Evolutionary conservation across 2,113 vertebrate species (phyloP), one percentile per base, ranked within the genome.

Genomic region (Grantiella picta): DNA sequence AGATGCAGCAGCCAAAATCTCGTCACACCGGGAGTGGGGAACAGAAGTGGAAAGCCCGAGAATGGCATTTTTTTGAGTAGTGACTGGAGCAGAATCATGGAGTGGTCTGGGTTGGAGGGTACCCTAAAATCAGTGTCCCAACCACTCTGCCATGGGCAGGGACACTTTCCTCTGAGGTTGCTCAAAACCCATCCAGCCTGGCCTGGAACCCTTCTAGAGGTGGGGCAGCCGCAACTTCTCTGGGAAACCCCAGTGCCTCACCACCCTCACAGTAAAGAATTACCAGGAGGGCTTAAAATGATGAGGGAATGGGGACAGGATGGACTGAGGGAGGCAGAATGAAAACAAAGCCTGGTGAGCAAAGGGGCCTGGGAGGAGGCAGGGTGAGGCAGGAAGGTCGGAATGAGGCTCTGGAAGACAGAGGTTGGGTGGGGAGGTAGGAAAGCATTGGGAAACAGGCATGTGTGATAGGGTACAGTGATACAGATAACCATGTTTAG

Each of bases 401-500:
- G 54, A 49, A 53, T 49, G 63, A 49, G 47, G 10, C 17, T 68
- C 17, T 47, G 40, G 17, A 42, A 42, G 38, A n/a, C 29, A 69
- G 29, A 40, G 31, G 10, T 20, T 31, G 54, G 29, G 8, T 35
- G 16, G 54, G 25, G 35, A 76, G 29, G 19, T 11, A 69, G 56
- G 35, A 63, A 42, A 56, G 14, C 31, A 5, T 7, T 69, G 49
- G 29, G 35, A 63, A 63, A 18, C 47, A 56, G 8, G 21, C 15
- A 2, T 16, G 40, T 50, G 28, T 14, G 18, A 2, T 44, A 6
- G 7, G 1, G 33, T 15, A 2, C 31, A 7, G 24, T 3, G 38
- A 19, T 5, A 25, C 16, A 1, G 25, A 13, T 14, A 69, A 25
- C 15, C 11, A 3, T 3, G 44, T 11, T 66, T 24, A n/a, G 17